Evolutionary conservation across 2,797 vertebrate species (phyloP), one percentile per base, ranked within the genome.

Genomic region (Clamator glandarius): DNA sequence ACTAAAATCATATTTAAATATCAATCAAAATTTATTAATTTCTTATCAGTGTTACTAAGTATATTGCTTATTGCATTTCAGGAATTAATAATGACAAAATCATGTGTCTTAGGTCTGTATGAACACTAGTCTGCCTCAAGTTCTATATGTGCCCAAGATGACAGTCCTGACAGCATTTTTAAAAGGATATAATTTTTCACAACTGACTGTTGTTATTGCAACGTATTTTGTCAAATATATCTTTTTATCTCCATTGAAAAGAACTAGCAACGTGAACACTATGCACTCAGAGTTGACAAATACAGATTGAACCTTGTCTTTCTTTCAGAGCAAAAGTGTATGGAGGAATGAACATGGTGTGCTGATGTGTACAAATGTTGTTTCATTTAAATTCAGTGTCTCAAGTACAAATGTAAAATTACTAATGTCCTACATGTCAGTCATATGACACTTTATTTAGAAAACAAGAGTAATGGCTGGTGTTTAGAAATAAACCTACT

Each of bases 321-420:
- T 75, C 66, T 89, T 79, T 87, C 39, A 86, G 64, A 66, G n/a
- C 8, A 89, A 73, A 85, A 70, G 33, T 26, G 5, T 83, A 42
- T 35, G 36, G 31, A 75, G 35, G 61, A 66, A 86, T 28, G 76
- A 75, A 59, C 4, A 2, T 55, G 25, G 42, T 83, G 82, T 26
- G 61, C 87, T 91, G 77, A 87, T 82, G 52, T 44, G 8, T 62
- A 39, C 59, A 91, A 90, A 93, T n/a, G 24, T 55, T 87, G 68
- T 76, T 96, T 94, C 67, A 46, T 75, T 94, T 83, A 86, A 78
- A 90, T 75, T 80, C 39, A 59, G 42, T 17, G 48, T 54, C 50
- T 36, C 54, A 82, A 93, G 41, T 79, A 17, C 35, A 69, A 72
- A 70, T 51, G 16, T 26, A 51, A 93, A 68, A 94, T 95, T 85